Evolutionary conservation across 2,113 vertebrate genomes (phyloP), one percentile per base, ranked within the genome.

Genomic region (Scomber japonicus): DNA sequence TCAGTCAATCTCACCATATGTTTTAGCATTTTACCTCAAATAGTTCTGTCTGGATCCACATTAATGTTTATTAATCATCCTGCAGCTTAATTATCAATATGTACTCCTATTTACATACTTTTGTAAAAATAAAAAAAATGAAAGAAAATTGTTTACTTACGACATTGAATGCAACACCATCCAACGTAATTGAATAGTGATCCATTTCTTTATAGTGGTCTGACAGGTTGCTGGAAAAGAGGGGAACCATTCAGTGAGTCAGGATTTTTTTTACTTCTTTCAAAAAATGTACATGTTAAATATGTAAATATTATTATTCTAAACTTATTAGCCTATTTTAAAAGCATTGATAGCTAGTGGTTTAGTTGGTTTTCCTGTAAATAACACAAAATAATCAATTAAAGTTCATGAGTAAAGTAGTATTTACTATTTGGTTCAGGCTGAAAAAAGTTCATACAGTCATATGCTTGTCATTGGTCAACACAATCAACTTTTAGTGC

Each of bases 401-500:
- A 24, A 57, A 31, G 13, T 45, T 15, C 56, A 17, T 45, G 8
- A 24, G 19, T 27, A 21, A 54, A 82, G 16, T 31, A 24, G 49
- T 17, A 35, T 10, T 45, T 17, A 31, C 8, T 57, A 31, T 31
- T 55, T 5, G 14, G 16, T 62, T 71, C 11, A 51, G 17, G 11
- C 48, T 49, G 9, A 69, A 21, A 21, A 64, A 81, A 14, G 57
- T 73, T 53, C 61, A 75, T 4, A 45, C 40, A 55, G 16, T 40
- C 31, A 35, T 0, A n/a, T 35, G 46, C 44, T 55, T 17, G 31
- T 5, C 14, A 10, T 3, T 49, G 12, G 3, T 10, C 35, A n/a
- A 14, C 50, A 9, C 24, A 61, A 40, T n/a, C 45, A 60, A 4
- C 31, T 35, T 59, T 57, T 35, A 19, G 24, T 30, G 24, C 50